Evolutionary conservation across 2,888 invertebrate genomes (phyloP), one percentile per base, ranked within the genome.

Genomic region (Pterostichus madidus): DNA sequence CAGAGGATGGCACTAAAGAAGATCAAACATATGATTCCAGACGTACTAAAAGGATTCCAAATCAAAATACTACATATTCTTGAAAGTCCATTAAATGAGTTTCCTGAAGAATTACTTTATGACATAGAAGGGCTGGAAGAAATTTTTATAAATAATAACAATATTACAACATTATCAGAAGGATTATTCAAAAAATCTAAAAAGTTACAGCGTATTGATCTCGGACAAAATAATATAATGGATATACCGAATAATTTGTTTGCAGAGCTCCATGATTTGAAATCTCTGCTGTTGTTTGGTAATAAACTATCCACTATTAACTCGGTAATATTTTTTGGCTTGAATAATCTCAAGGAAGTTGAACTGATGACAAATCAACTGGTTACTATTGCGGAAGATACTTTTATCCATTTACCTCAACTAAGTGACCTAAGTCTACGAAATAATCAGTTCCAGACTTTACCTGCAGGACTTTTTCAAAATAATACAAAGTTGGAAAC

Each of bases 321-420:
- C 13, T 15, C 46, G 1, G 46, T 5, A 0, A 17, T 75, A 61
- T 81, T 81, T 59, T 1, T 35, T n/a, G 75, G 61, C 13, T 75
- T 81, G 56, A n/a, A 32, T 31, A 81, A 81, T 8, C n/a, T 81
- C 17, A 24, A 44, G 46, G 53, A 15, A 24, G 17, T 81, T 32
- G 81, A 81, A 75, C 49, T 81, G 32, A 56, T 75, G 61, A 75
- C 53, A n/a, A 81, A 81, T 73, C 44, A 61, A 10, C 24, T 81
- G 17, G 7, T 11, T 11, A 44, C 24, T 31, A 24, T 81, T 7
- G n/a, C 81, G 17, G 59, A 17, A 6, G 75, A 81, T 81, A 35
- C 35, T 7, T 81, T 81, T 13, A 46, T 44, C 2, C 15, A 81
- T 46, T 32, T 81, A 44, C 73, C 81, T 46, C 39, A 77, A 17